Evolutionary conservation across 92 coral and sea anemone genomes (phyloP).

Genomic region (Pocillopora grandis): DNA sequence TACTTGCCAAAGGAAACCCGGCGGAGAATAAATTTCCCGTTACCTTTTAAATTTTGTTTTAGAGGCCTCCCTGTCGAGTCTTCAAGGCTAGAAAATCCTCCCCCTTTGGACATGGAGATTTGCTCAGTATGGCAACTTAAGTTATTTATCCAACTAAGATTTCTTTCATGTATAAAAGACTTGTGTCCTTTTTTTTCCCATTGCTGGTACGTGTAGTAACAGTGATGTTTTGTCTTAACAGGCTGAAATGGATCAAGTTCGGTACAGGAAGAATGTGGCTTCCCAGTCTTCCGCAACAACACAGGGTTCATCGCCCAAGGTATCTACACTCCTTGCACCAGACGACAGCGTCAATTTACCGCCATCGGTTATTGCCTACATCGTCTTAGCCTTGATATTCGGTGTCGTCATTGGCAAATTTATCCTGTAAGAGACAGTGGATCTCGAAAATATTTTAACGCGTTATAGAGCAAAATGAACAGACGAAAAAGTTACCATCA

Average conservation of each 20-base stretch:
- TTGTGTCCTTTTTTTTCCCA: neutral
- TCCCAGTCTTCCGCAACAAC: slow-evolving; percentile 20
- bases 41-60: no score
- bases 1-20: no score
- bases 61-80: no score
- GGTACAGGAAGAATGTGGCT: slow-evolving; percentile 72
- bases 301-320: slow-evolving; percentile 33
- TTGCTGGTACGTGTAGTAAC: neutral
- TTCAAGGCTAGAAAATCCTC: no score
- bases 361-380: slow-evolving; percentile 66
- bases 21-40: no score
- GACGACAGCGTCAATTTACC: slow-evolving; percentile 51
- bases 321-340: slow-evolving; percentile 26
- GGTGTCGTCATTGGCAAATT: slow-evolving; percentile 89
- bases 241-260: slow-evolving; percentile 61
- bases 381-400: slow-evolving; percentile 77
- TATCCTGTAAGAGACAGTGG: slow-evolving; percentile 60
- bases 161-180: neutral
- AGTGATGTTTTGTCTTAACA: slow-evolving; percentile 6
- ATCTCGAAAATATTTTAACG: slow-evolving; percentile 9
- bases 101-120: no score
- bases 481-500: slow-evolving; percentile 6
- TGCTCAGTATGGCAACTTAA: no score
- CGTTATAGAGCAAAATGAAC: slow-evolving; percentile 24
- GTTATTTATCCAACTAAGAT: no score